A percentile compares a stretch with the other conserved stretches of the same genome.
Conservation (phyloP, 2,888 invertebrate species). For the Tetragnatha montana region DNA sequence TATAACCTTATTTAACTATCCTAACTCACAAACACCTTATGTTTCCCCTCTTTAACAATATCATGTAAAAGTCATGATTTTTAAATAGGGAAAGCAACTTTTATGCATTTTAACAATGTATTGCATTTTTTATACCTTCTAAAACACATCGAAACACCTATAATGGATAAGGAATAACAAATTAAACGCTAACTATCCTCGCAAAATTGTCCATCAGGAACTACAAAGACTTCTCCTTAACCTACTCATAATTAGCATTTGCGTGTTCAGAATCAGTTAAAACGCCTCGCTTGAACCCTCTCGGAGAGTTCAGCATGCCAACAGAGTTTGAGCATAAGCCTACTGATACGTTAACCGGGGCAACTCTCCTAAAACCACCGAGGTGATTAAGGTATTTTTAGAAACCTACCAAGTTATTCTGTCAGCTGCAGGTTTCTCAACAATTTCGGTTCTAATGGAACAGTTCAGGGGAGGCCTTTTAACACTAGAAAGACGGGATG, state of each 20-base stretch:
- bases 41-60: too few relatives aligned
- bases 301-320: slow-evolving; percentile 17
- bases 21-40: too few relatives aligned
- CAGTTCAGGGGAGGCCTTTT: background rate
- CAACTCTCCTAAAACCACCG: slow-evolving; percentile 17
- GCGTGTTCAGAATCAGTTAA: slow-evolving; percentile 34
- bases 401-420: slow-evolving; percentile 39
- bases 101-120: too few relatives aligned
- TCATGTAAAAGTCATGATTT: too few relatives aligned
- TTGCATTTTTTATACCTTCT: too few relatives aligned
- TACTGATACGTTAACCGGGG: slow-evolving; percentile 37
- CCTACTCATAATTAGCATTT: background rate
- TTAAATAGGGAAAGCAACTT: too few relatives aligned
- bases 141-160: too few relatives aligned
- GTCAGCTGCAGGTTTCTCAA: slow-evolving; percentile 60
- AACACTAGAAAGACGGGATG: too few relatives aligned
- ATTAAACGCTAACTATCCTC: too few relatives aligned
- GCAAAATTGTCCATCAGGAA: background rate
- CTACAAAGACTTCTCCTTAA: background rate
- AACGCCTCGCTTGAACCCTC: background rate
- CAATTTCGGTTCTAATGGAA: slow-evolving; percentile 13
- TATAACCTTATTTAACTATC: too few relatives aligned
- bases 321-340: background rate
- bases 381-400: slow-evolving; percentile 53
- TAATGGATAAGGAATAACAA: too few relatives aligned